phyloP scores from a whole-genome alignment of 1,140 invertebrate genomes.

The Atta colombica region DNA sequence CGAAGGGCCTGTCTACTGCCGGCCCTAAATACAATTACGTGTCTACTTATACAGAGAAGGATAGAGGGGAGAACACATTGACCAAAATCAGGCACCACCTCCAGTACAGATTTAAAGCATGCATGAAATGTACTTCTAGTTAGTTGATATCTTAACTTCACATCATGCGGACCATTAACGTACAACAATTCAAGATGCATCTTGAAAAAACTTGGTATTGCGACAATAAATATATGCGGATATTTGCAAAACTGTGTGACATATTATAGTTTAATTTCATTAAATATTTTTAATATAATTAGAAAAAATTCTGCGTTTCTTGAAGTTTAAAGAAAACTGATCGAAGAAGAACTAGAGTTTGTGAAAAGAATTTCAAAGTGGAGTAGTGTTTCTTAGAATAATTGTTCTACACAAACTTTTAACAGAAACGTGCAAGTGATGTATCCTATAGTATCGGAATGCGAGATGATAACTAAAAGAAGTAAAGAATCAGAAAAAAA shows the following conservation, averaged over 20 bases:
- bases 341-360: background rate
- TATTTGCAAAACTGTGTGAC: conserved; percentile 2
- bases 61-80: conserved; percentile 28
- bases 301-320: background rate
- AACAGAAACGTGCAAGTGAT: conserved; percentile 15
- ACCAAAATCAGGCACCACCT: conserved; percentile 57
- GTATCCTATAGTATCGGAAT: conserved; percentile 70
- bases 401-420: background rate
- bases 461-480: conserved; percentile 61
- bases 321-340: background rate
- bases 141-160: conserved; percentile 69
- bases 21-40: conserved; percentile 79
- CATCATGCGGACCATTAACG: background rate
- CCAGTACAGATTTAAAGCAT: conserved; percentile 73
- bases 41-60: conserved; percentile 20
- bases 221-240: background rate
- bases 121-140: conserved; percentile 56
- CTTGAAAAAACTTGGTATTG: background rate
- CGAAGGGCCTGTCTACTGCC: conserved; percentile 46
- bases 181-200: background rate
- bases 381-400: background rate
- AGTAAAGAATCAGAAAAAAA: conserved; percentile 52
- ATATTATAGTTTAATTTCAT: background rate
- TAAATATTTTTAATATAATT: conserved; percentile 13
- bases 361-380: background rate